Evolutionary conservation across 1,140 invertebrate genomes (phyloP).

Genomic region (Philaenus spumarius): DNA sequence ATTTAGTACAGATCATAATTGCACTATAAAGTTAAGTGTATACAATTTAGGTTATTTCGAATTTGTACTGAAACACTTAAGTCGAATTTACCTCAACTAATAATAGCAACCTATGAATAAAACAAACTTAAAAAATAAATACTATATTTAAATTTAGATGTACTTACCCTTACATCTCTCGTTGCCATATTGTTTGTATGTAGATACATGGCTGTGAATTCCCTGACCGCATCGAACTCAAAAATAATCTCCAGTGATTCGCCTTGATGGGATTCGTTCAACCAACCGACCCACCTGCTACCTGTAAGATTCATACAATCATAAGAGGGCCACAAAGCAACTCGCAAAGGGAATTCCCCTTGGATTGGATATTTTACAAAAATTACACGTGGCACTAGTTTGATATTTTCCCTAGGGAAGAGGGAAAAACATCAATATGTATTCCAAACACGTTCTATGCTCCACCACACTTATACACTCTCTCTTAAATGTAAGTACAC

Average conservation of each 20-base stretch:
- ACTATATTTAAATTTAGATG: not conserved
- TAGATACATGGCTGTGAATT: slow-evolving; percentile 69
- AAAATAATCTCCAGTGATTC: slow-evolving; percentile 62
- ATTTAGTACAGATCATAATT: no score
- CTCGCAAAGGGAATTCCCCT: no score
- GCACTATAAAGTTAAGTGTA: no score
- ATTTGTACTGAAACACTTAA: no score
- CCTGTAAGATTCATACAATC: slow-evolving; percentile 43
- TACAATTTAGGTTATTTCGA: no score
- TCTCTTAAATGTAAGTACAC: not conserved
- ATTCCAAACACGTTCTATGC: no score
- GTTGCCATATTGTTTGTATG: slow-evolving; percentile 69
- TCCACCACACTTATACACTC: not conserved
- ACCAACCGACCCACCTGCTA: slow-evolving; percentile 88
- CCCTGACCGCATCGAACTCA: slow-evolving; percentile 66
- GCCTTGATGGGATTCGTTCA: slow-evolving; percentile 49
- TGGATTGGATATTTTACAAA: not conserved
- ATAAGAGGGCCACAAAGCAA: not conserved
- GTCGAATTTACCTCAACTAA: no score
- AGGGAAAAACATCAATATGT: not conserved
- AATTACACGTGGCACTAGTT: not conserved
- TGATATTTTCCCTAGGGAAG: no score
- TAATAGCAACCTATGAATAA: no score
- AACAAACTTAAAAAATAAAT: no score
- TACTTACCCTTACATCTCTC: slow-evolving; percentile 59